These are phyloP conservation scores for Hirtodrosophila duncani DNA, from an alignment of 2,888 invertebrate genomes.

Conservation along the genomic window DNA sequence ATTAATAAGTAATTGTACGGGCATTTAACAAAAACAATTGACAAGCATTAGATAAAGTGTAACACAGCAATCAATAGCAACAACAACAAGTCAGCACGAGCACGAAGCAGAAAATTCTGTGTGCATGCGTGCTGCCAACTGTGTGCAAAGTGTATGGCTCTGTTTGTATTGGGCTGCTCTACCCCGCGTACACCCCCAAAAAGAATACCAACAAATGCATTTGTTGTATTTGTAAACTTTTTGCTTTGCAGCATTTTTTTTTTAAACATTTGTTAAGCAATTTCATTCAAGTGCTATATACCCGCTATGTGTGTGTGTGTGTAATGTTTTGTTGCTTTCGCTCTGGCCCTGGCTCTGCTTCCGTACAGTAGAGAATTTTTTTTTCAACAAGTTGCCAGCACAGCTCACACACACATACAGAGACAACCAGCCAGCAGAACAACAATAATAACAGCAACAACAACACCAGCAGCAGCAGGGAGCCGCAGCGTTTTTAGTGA, in stretches of 20 bases:
- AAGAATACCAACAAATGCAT: too few species aligned
- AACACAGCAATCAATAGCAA: slow-evolving; percentile 41
- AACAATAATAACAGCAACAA: slow-evolving; percentile 34
- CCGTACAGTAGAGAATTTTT: slow-evolving; percentile 48
- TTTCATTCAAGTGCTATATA: too few species aligned
- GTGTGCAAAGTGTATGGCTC: slow-evolving; percentile 5
- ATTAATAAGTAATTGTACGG: too few species aligned
- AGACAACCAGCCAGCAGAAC: slow-evolving; percentile 35
- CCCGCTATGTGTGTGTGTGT: too few species aligned
- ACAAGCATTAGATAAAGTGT: slow-evolving; percentile 22
- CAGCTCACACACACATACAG: slow-evolving; percentile 39
- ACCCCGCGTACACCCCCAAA: neutral
- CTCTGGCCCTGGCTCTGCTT: slow-evolving; percentile 3
- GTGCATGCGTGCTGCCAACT: slow-evolving; percentile 63
- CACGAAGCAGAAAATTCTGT: slow-evolving; percentile 24
- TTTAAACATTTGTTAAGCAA: too few species aligned
- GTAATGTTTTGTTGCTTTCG: slow-evolving; percentile 7
- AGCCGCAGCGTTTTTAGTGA: slow-evolving; percentile 67
- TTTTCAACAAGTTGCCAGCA: slow-evolving; percentile 69
- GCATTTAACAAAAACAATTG: slow-evolving; percentile 21
- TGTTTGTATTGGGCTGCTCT: too few species aligned
- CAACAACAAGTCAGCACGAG: slow-evolving; percentile 52
- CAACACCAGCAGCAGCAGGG: slow-evolving; percentile 28
- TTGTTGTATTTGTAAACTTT: too few species aligned
- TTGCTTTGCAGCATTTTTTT: too few species aligned